Evolutionary conservation across 1,140 invertebrate species (phyloP).

Genomic region (Eumaeus atala): DNA sequence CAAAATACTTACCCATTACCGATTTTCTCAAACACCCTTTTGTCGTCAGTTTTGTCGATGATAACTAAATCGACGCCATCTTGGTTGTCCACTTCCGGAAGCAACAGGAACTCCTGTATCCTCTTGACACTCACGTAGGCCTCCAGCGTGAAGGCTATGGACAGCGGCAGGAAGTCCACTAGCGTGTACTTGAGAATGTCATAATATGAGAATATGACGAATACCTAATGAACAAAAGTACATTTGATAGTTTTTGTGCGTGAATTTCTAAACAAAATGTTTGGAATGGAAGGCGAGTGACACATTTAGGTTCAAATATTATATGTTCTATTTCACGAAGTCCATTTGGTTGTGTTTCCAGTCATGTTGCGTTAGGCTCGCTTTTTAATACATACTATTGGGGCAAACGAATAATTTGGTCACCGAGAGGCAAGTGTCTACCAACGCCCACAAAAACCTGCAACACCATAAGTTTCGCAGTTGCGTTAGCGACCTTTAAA

Average conservation of each 20-base stretch:
- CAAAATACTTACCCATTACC: constrained; percentile 52
- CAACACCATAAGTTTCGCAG: too few relatives aligned
- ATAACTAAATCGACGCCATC: constrained; percentile 48
- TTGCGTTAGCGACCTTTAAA: too few relatives aligned
- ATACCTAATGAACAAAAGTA: constrained; percentile 49
- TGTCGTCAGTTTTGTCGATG: constrained; percentile 24
- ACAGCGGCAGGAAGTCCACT: constrained; percentile 83
- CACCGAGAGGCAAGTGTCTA: too few relatives aligned
- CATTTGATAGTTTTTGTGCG: neutral
- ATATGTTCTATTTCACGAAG: too few relatives aligned
- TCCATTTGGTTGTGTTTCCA: too few relatives aligned
- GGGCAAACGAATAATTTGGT: too few relatives aligned
- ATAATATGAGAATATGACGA: constrained; percentile 84
- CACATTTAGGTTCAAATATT: too few relatives aligned
- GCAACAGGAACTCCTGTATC: constrained; percentile 78
- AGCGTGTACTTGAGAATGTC: constrained; percentile 82
- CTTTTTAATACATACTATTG: too few relatives aligned
- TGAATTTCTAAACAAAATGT: neutral
- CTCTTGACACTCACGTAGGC: constrained; percentile 80
- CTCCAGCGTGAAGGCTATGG: constrained; percentile 76
- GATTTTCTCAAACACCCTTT: constrained; percentile 59
- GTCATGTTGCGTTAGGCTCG: too few relatives aligned
- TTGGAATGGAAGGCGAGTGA: constrained; percentile 87
- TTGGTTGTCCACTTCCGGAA: constrained; percentile 74
- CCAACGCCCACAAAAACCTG: too few relatives aligned